Conservation (phyloP, 2,888 invertebrate genomes). For the Vanessa cardui region DNA sequence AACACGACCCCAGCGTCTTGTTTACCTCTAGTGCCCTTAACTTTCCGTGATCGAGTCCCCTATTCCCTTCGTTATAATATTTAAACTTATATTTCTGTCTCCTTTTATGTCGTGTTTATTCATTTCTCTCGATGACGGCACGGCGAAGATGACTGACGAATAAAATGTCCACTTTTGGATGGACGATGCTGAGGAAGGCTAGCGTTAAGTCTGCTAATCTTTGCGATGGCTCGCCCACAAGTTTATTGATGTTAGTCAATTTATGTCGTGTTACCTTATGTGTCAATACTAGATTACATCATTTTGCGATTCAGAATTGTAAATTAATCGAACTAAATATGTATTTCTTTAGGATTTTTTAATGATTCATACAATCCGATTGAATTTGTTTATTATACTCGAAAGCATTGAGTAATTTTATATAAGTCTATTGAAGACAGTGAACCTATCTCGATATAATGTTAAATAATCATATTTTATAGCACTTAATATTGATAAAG, state of each 20-base stretch:
- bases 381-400: too few species aligned
- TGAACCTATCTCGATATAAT: too few species aligned
- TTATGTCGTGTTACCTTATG: neutral
- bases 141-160: slow-evolving; percentile 64
- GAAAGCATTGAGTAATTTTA: too few species aligned
- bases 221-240: slow-evolving; percentile 78
- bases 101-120: slow-evolving; percentile 13
- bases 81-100: slow-evolving; percentile 15
- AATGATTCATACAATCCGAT: too few species aligned
- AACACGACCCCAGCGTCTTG: slow-evolving; percentile 52
- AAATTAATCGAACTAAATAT: neutral
- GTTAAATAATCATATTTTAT: too few species aligned
- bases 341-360: too few species aligned
- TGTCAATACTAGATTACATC: slow-evolving; percentile 8
- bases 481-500: too few species aligned
- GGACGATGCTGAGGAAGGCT: slow-evolving; percentile 70
- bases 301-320: neutral
- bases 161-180: slow-evolving; percentile 56
- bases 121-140: slow-evolving; percentile 53
- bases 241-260: slow-evolving; percentile 5
- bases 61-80: slow-evolving; percentile 30
- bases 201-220: slow-evolving; percentile 61
- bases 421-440: too few species aligned
- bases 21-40: slow-evolving; percentile 49
- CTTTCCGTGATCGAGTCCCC: slow-evolving; percentile 38